Percentiles rank a stretch among this genome's conserved stretches.
Evolutionary conservation across 2,797 vertebrate genomes (phyloP).

Genomic region (Carduelis carduelis): DNA sequence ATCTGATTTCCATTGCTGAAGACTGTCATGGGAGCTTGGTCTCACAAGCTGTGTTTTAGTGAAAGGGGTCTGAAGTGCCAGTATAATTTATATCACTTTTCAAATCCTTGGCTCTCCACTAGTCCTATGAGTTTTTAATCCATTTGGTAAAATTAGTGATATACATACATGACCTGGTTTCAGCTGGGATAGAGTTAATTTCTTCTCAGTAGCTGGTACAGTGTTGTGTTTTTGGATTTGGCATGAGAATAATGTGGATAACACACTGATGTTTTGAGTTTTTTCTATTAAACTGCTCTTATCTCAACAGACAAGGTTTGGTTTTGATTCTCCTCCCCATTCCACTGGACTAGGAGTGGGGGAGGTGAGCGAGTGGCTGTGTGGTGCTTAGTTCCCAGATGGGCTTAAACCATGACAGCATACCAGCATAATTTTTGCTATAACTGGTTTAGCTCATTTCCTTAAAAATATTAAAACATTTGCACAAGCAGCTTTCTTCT

Average conservation of each 20-base stretch:
- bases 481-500: not conserved
- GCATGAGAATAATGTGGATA: not conserved
- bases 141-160: not conserved
- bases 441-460: not conserved
- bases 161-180: not conserved
- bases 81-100: not conserved
- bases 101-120: not conserved
- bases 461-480: not conserved
- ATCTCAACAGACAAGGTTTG: not conserved
- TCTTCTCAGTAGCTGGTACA: not conserved
- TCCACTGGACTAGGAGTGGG: not conserved
- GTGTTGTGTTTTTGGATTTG: not conserved
- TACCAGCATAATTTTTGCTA: not conserved
- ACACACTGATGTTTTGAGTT: rapidly evolving
- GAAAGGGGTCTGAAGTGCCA: not conserved
- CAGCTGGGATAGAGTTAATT: not conserved
- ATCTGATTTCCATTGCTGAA: not conserved
- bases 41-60: not conserved
- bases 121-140: not conserved
- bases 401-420: not conserved
- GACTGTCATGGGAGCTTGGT: not conserved
- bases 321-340: not conserved
- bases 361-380: rapidly evolving
- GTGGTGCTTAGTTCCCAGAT: not conserved
- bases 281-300: not conserved